A percentile compares a stretch with the other conserved stretches of the same genome.
Evolutionary conservation across 2,888 invertebrate genomes (phyloP).

Genomic region (Apotomis turbidana): DNA sequence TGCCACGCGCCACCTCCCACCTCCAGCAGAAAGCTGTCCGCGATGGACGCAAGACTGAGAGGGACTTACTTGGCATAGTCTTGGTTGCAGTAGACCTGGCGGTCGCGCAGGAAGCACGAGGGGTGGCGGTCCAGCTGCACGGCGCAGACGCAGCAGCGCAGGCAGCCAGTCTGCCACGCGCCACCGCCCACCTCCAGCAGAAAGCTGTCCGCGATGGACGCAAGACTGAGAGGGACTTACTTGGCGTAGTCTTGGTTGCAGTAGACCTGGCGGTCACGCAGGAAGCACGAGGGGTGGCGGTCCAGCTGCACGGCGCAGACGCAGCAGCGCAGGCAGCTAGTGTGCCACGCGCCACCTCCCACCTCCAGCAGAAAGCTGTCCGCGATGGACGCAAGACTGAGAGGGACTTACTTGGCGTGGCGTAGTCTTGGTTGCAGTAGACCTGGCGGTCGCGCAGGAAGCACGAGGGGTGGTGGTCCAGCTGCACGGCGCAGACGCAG

Average conservation of each 20-base stretch:
- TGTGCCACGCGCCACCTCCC: constrained; percentile 96
- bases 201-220: too few relatives aligned
- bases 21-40: too few relatives aligned
- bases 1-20: too few relatives aligned
- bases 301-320: constrained; percentile 95
- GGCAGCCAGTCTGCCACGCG: too few relatives aligned
- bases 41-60: background rate
- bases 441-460: constrained; percentile 92
- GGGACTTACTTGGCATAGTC: too few relatives aligned
- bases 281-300: constrained; percentile 96
- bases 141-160: too few relatives aligned
- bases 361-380: constrained; percentile 95
- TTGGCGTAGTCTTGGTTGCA: constrained; percentile 97
- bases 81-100: too few relatives aligned
- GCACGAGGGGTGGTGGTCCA: too few relatives aligned
- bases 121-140: too few relatives aligned
- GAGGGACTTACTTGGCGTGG: constrained; percentile 89
- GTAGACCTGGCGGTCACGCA: constrained; percentile 96
- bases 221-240: constrained; percentile 76
- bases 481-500: too few relatives aligned
- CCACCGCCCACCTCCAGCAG: too few relatives aligned
- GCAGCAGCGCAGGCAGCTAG: constrained; percentile 95
- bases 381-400: constrained; percentile 84
- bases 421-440: constrained; percentile 97
- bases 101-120: too few relatives aligned